Conservation (phyloP, 2,797 vertebrate genomes). For the Macrochelys suwanniensis region DNA sequence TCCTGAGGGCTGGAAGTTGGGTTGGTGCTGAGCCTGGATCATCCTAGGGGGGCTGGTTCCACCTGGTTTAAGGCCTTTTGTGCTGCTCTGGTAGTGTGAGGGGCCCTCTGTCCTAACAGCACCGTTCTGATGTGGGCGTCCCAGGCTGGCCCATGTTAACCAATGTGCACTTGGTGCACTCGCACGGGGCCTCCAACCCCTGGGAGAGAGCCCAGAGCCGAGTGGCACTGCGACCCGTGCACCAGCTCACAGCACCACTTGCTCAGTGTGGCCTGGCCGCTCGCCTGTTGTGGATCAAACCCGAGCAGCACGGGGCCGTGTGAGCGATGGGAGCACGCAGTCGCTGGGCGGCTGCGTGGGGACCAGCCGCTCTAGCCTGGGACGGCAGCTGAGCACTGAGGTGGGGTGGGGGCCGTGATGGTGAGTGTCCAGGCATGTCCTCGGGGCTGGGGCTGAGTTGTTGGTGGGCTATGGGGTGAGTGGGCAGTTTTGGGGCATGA, state of each 20-base stretch:
- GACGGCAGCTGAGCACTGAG: too few relatives aligned
- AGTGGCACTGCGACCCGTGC: too few relatives aligned
- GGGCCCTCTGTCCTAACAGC: background rate
- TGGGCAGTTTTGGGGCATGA: background rate
- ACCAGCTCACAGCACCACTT: background rate
- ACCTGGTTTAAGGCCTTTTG: background rate
- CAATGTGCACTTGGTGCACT: background rate
- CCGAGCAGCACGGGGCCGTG: background rate
- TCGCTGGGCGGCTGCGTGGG: too few relatives aligned
- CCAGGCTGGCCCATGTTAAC: background rate
- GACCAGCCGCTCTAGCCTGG: too few relatives aligned
- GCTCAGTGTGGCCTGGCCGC: background rate
- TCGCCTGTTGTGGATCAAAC: background rate
- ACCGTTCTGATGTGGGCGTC: background rate
- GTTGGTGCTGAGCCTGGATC: background rate
- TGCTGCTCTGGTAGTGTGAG: background rate
- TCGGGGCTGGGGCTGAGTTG: too few relatives aligned
- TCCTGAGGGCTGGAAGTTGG: background rate
- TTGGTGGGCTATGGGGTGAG: too few relatives aligned
- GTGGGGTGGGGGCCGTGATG: too few relatives aligned
- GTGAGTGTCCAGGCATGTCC: background rate
- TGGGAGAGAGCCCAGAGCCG: too few relatives aligned
- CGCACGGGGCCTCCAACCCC: too few relatives aligned
- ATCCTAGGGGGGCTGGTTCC: background rate
- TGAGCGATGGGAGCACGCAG: too few relatives aligned